Percentiles rank a stretch among this genome's conserved stretches.
phyloP scores from a whole-genome alignment of 2,113 vertebrate genomes.

The Ahaetulla prasina region DNA sequence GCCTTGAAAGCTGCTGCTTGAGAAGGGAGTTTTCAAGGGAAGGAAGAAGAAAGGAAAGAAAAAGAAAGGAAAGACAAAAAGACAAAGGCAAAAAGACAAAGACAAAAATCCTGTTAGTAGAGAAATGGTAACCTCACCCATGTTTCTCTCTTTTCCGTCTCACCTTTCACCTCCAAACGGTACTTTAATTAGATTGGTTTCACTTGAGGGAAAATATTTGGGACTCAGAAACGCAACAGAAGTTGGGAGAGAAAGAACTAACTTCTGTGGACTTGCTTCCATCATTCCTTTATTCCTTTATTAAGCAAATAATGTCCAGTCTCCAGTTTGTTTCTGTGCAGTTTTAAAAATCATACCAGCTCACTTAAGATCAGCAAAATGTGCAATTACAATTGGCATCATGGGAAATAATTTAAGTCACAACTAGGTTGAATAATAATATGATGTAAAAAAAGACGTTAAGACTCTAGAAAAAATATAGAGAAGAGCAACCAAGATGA shows the following conservation, averaged over 20 bases:
- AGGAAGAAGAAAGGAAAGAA: neutral
- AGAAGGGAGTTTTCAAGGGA: neutral
- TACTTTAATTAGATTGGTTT: neutral
- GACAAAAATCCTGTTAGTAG: neutral
- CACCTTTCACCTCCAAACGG: neutral
- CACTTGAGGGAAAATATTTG: neutral
- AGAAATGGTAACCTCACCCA: neutral
- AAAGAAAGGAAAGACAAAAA: neutral
- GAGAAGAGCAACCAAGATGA: no score
- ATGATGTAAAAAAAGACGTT: no score
- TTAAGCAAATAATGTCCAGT: neutral
- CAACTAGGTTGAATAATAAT: neutral
- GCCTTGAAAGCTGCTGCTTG: neutral
- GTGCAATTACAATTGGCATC: neutral
- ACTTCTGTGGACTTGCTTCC: neutral
- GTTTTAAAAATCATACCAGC: neutral
- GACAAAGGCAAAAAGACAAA: neutral
- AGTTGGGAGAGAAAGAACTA: neutral
- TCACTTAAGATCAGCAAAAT: neutral
- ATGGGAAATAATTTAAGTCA: neutral
- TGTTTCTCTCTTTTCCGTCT: neutral
- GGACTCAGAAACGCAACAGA: neutral
- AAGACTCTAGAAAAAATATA: no score
- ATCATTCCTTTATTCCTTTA: neutral
- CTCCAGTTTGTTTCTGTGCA: neutral